These are phyloP conservation scores for Hyppa rectilinea DNA, from an alignment of 2,888 invertebrate species.

Conservation along the genomic window DNA sequence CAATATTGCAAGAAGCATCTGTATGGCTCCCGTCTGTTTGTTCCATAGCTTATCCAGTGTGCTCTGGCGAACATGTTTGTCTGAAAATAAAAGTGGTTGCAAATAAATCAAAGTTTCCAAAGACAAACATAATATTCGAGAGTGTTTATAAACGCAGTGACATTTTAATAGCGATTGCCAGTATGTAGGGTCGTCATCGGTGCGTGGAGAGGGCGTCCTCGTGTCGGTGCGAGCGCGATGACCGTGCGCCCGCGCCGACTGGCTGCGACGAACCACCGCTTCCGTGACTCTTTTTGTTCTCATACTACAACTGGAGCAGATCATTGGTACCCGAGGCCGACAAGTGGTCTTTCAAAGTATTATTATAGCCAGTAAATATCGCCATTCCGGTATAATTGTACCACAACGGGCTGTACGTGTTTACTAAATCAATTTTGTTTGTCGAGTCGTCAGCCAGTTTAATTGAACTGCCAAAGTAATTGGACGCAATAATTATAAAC, in stretches of 20 bases:
- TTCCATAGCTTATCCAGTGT: conserved; percentile 91
- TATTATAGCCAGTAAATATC: conserved; percentile 53
- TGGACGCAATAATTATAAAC: conserved; percentile 32
- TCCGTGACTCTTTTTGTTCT: conserved; percentile 79
- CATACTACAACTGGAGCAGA: conserved; percentile 69
- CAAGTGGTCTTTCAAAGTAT: conserved; percentile 81
- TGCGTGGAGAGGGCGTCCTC: conserved; percentile 56
- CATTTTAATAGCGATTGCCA: conserved; percentile 46
- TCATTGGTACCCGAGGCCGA: conserved; percentile 76
- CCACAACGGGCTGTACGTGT: conserved; percentile 24
- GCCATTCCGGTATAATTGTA: conserved; percentile 63
- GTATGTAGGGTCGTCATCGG: conserved; percentile 43
- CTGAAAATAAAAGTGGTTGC: conserved; percentile 79
- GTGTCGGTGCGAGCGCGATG: conserved; percentile 36
- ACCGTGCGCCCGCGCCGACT: conserved; percentile 47
- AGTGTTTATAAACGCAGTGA: conserved; percentile 39
- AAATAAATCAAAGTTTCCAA: conserved; percentile 34
- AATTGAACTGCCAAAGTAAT: conserved; percentile 50
- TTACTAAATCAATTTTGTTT: conserved; percentile 41
- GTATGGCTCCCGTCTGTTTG: conserved; percentile 89
- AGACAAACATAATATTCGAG: conserved; percentile 12
- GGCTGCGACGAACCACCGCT: conserved; percentile 59
- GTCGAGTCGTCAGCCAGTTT: conserved; percentile 37
- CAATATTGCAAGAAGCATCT: conserved; percentile 89
- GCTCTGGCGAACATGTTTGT: conserved; percentile 90